These are phyloP conservation scores for Clupea harengus DNA, from an alignment of 2,113 vertebrate species.

Conservation along the genomic window DNA sequence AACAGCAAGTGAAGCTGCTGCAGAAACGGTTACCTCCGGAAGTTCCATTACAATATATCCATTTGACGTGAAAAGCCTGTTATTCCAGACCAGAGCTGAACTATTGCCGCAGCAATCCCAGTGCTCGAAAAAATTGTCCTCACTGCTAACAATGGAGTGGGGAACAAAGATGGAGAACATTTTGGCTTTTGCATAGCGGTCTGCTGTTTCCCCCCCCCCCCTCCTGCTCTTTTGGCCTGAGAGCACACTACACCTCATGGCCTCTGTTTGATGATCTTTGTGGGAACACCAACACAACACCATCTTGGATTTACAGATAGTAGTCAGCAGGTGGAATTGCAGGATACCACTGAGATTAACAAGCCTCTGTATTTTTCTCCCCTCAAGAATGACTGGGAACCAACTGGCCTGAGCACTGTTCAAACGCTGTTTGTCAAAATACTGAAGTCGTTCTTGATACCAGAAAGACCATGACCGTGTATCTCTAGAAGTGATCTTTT, in stretches of 20 bases:
- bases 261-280: neutral
- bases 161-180: neutral
- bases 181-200: neutral
- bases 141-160: neutral
- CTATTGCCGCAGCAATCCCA: neutral
- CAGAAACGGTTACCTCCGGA: neutral
- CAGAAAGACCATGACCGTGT: neutral
- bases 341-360: neutral
- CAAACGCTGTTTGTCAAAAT: neutral
- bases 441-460: neutral
- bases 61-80: neutral
- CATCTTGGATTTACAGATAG: neutral
- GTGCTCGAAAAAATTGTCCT: neutral
- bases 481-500: neutral
- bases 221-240: neutral
- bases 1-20: neutral
- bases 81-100: neutral
- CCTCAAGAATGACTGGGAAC: neutral
- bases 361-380: neutral
- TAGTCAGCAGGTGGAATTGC: neutral
- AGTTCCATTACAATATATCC: neutral
- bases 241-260: neutral
- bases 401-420: conserved; percentile 2
- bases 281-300: neutral
- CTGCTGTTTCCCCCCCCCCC: neutral